These are phyloP conservation scores for Embidobia sp. DNA, from an alignment of 2,888 invertebrate genomes.

Conservation along the genomic window DNA sequence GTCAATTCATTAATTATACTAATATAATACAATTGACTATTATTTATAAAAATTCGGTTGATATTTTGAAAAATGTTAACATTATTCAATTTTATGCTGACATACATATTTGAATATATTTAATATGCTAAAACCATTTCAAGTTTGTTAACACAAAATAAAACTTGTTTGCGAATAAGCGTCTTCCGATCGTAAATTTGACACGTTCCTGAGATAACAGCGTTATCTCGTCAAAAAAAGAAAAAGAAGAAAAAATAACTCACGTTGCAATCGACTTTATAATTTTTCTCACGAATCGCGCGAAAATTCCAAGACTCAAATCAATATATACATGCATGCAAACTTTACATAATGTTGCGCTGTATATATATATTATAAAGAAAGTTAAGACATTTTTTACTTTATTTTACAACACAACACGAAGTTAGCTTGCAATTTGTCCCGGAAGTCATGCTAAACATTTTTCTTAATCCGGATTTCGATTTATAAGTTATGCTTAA, in stretches of 20 bases:
- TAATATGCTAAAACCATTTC: neutral
- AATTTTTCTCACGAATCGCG: conserved; percentile 15
- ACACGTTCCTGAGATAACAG: conserved; percentile 24
- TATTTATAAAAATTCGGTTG: too few species aligned
- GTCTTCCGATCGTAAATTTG: conserved; percentile 2
- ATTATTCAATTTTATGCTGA: too few species aligned
- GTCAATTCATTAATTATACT: too few species aligned
- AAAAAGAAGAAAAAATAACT: conserved; percentile 4
- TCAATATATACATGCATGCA: neutral
- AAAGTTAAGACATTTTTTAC: conserved; percentile 19
- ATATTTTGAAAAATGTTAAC: too few species aligned
- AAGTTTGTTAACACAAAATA: neutral
- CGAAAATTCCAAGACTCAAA: conserved; percentile 22
- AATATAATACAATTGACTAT: too few species aligned
- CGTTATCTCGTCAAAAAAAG: conserved; percentile 14
- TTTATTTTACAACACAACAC: conserved; percentile 2
- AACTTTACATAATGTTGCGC: conserved; percentile 13
- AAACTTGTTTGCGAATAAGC: conserved; percentile 4
- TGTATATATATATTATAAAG: neutral
- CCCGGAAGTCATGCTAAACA: conserved; percentile 30
- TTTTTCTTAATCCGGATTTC: conserved; percentile 20
- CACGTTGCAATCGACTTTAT: conserved; percentile 13
- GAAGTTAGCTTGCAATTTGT: conserved; percentile 6
- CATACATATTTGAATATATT: too few species aligned
- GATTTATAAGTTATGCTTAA: conserved; percentile 11